Percentiles rank a stretch among this genome's conserved stretches.
phyloP scores from a whole-genome alignment of 1,140 invertebrate species.

The Dendrolimus kikuchii region DNA sequence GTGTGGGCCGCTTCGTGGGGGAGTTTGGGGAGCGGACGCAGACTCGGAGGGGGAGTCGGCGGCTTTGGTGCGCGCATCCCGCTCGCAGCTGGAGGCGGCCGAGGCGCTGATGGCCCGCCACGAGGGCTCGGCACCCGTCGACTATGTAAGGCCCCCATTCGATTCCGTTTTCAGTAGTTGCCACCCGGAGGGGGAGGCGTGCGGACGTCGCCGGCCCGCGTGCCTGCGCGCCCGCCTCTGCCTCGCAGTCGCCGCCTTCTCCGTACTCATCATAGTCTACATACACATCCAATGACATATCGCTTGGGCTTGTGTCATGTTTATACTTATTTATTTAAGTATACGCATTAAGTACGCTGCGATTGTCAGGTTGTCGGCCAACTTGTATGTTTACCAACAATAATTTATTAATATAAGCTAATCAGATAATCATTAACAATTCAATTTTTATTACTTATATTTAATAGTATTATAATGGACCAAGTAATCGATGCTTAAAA shows the following conservation, averaged over 20 bases:
- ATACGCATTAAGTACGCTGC: constrained; percentile 42
- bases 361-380: constrained; percentile 41
- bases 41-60: constrained; percentile 80
- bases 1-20: constrained; percentile 42
- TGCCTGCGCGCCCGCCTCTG: constrained; percentile 53
- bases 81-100: constrained; percentile 52
- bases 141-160: constrained; percentile 67
- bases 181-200: constrained; percentile 27
- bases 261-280: constrained; percentile 65
- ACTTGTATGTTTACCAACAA: too few species aligned
- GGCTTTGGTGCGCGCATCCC: constrained; percentile 68
- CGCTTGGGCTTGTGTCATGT: constrained; percentile 53
- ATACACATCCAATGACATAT: constrained; percentile 61
- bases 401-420: too few species aligned
- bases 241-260: constrained; percentile 64
- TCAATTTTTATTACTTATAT: too few species aligned
- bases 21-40: constrained; percentile 68
- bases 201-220: constrained; percentile 32
- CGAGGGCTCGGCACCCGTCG: constrained; percentile 55
- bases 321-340: constrained; percentile 54
- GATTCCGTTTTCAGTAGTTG: constrained; percentile 56
- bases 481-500: too few species aligned
- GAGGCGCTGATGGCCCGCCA: constrained; percentile 58
- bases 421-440: too few species aligned
- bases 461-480: too few species aligned